Percentiles rank a stretch among this genome's conserved stretches.
Evolutionary conservation across 2,113 vertebrate genomes (phyloP).

Genomic region (Petromus typicus): DNA sequence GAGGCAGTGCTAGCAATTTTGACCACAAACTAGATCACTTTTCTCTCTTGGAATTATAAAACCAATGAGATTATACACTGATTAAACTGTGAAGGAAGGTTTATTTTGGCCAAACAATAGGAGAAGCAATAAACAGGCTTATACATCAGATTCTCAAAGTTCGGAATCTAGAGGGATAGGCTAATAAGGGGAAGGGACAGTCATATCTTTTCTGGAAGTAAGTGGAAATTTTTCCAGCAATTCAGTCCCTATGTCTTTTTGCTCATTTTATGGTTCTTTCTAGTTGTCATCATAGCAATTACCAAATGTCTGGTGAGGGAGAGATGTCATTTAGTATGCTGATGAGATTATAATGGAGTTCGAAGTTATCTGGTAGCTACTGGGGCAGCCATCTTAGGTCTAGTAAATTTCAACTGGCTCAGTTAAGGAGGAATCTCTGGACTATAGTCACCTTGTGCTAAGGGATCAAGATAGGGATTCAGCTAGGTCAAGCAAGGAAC

Average conservation of each 20-base stretch:
- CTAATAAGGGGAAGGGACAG: background rate
- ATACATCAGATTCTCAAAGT: background rate
- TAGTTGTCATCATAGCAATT: background rate
- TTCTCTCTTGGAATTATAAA: background rate
- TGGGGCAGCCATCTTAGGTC: background rate
- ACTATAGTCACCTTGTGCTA: background rate
- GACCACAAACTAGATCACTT: background rate
- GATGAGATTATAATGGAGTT: background rate
- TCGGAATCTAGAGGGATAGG: background rate
- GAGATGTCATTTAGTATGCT: background rate
- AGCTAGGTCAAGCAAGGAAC: background rate
- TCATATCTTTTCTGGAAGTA: background rate
- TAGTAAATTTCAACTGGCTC: background rate
- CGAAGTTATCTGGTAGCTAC: background rate
- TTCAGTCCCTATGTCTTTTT: background rate
- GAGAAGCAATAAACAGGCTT: background rate
- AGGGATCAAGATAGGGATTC: background rate
- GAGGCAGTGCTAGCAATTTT: background rate
- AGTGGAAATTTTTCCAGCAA: background rate
- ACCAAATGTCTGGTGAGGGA: background rate
- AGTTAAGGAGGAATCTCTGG: background rate
- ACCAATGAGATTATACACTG: background rate
- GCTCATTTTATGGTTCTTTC: background rate
- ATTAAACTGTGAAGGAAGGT: background rate
- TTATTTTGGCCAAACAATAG: background rate